Base-by-base conservation (phyloP, 2,113 vertebrate species). In the Amphiprion percula region DNA sequence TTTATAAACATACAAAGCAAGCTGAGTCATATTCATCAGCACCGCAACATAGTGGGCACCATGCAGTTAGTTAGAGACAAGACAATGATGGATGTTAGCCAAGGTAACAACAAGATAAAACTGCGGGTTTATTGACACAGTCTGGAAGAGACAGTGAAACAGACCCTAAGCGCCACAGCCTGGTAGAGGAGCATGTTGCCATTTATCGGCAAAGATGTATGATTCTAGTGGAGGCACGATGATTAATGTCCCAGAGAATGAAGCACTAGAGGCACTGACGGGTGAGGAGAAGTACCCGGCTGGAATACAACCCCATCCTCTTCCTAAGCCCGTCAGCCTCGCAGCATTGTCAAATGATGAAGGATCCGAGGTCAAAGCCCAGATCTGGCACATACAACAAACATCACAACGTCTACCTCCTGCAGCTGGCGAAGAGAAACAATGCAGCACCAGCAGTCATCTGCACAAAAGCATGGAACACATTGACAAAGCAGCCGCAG, bases 51-150 rank as follows among this genome's bases (percentile, higher is more conserved):
- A 49, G 46, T 68, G 65, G 54, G 58, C 73, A 68, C 72, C 90
- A 90, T 92, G 90, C 88, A 70, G 82, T 90, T 87, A 90, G 82
- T 80, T 14, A 26, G 28, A 86, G 53, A 90, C 33, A 14, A 79
- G 74, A 81, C 83, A 70, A 54, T 46, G 58, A 84, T 81, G 76
- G 69, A 77, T 74, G 81, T 86, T 86, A 91, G 86, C 62, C 47
- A 7, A 63, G 69, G 66, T 56, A 66, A 91, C 76, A 79, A 74
- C 59, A 77, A 33, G 59, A 85, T 78, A 76, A 80, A 65, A 65
- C 55, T 74, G 55, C 50, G 30, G 59, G 49, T 73, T 80, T 70
- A 81, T 26, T 62, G 82, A 84, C 78, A 74, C 26, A 83, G 47
- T 74, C 61, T 53, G 24, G 75, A 28, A 54, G 68, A 80, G 68